Conservation (phyloP, 2,113 vertebrate species). For the Camelus bactrianus region DNA sequence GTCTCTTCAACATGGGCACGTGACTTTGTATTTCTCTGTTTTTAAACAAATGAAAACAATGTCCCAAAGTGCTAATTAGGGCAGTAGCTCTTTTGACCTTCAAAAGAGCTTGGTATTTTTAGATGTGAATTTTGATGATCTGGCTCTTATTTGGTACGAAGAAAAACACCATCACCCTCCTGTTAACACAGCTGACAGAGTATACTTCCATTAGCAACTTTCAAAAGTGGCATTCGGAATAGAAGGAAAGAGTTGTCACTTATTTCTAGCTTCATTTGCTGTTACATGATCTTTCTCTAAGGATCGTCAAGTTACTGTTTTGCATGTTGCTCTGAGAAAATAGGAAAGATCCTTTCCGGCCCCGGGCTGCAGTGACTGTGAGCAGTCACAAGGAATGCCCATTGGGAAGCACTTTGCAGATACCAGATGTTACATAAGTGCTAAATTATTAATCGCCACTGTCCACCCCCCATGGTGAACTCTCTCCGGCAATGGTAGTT, state of each 20-base stretch:
- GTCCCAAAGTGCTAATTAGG: not conserved
- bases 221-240: not conserved
- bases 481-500: not conserved
- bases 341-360: not conserved
- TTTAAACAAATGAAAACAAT: not conserved
- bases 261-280: not conserved
- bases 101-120: not conserved
- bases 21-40: not conserved
- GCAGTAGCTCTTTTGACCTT: not conserved
- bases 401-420: not conserved
- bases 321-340: not conserved
- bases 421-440: not conserved
- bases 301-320: not conserved
- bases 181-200: not conserved
- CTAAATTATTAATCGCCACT: not conserved
- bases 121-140: not conserved
- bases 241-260: not conserved
- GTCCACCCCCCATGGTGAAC: accelerated
- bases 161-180: not conserved
- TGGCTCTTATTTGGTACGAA: not conserved
- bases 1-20: not conserved
- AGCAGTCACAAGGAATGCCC: not conserved
- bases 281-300: not conserved
- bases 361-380: too few species aligned
- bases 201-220: not conserved